These are phyloP conservation scores for Actenoides hombroni DNA, from an alignment of 2,113 vertebrate genomes.

Conservation along the genomic window DNA sequence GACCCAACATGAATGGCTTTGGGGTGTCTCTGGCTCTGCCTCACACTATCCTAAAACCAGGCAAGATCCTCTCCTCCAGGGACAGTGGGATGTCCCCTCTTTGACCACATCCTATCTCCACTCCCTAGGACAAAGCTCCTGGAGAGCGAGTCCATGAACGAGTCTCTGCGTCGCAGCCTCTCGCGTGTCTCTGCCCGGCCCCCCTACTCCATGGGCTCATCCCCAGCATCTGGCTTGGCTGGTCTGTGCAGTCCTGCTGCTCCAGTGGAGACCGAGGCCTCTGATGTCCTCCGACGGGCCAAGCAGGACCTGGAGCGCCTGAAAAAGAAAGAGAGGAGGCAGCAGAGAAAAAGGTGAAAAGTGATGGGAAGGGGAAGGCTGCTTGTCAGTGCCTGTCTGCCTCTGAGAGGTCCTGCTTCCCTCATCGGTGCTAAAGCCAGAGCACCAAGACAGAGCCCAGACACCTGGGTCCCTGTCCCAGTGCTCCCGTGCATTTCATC, in stretches of 20 bases:
- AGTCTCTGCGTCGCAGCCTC: conserved; percentile 87
- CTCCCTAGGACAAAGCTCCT: conserved; percentile 86
- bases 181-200: conserved; percentile 80
- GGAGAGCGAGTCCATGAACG: conserved; percentile 96
- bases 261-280: conserved; percentile 86
- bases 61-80: neutral
- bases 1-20: neutral
- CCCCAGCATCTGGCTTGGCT: conserved; percentile 62
- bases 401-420: rapidly evolving
- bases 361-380: neutral
- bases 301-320: conserved; percentile 92
- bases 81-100: too few relatives aligned
- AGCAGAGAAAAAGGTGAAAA: conserved; percentile 85
- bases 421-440: neutral
- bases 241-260: conserved; percentile 68
- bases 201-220: conserved; percentile 65
- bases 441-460: rapidly evolving
- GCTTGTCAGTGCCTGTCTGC: rapidly evolving
- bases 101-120: neutral
- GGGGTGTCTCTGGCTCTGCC: neutral
- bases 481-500: neutral
- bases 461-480: rapidly evolving
- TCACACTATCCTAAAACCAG: neutral
- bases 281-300: conserved; percentile 86
- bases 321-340: conserved; percentile 90